phyloP scores from a whole-genome alignment of 2,888 invertebrate genomes.

The Scotopteryx bipunctaria region DNA sequence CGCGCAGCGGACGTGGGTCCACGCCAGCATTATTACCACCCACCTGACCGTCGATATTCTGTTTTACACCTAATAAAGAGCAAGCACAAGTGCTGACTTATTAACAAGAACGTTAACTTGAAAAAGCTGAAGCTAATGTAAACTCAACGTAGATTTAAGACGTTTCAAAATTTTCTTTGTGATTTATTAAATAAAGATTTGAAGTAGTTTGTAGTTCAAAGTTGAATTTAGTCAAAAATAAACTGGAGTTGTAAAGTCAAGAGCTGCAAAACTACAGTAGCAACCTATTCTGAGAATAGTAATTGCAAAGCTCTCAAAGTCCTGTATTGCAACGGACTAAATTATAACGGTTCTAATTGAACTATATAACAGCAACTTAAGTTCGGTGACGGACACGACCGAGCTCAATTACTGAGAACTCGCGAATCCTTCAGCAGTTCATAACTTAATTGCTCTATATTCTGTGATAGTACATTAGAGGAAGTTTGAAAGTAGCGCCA shows the following conservation, averaged over 20 bases:
- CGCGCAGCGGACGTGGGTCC: slow-evolving; percentile 21
- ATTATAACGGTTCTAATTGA: not conserved
- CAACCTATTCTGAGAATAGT: too few relatives aligned
- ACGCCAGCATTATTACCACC: slow-evolving; percentile 23
- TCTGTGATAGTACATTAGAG: not conserved
- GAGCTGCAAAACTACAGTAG: too few relatives aligned
- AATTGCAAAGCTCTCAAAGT: too few relatives aligned
- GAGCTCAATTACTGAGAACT: slow-evolving; percentile 11
- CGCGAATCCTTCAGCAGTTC: not conserved
- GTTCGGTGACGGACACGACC: slow-evolving; percentile 4
- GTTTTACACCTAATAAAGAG: slow-evolving; percentile 11
- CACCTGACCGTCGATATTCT: slow-evolving; percentile 14
- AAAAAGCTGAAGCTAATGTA: too few relatives aligned
- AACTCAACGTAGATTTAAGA: too few relatives aligned
- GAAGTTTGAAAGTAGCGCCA: too few relatives aligned
- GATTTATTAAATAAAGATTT: too few relatives aligned
- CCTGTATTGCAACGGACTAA: not conserved
- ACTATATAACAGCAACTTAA: not conserved
- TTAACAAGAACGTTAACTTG: too few relatives aligned
- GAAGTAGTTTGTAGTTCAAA: too few relatives aligned
- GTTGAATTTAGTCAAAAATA: too few relatives aligned
- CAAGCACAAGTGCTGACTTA: slow-evolving; percentile 1
- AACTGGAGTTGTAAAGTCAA: too few relatives aligned
- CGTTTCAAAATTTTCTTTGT: too few relatives aligned
- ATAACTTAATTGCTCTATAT: not conserved